These are phyloP conservation scores for Drosophila trichaetosa DNA, from an alignment of 2,888 invertebrate species.

Conservation along the genomic window DNA sequence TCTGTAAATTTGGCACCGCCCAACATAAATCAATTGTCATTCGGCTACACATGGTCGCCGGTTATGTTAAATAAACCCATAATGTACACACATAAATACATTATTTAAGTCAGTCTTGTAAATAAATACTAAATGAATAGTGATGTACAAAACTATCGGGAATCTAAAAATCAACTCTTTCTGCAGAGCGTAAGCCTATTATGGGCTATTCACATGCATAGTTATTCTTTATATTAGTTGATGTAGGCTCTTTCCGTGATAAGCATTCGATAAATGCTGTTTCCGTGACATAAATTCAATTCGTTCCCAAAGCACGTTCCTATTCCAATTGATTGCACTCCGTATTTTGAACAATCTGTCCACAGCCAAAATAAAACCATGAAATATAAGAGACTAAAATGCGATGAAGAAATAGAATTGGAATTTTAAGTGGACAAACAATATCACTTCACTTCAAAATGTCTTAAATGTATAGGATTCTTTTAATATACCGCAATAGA, in stretches of 20 bases:
- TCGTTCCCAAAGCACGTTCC: background rate
- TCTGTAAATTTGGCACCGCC: background rate
- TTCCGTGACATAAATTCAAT: background rate
- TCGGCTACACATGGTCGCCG: constrained; percentile 7
- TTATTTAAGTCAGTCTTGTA: background rate
- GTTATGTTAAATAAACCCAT: background rate
- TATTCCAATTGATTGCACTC: background rate
- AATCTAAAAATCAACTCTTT: background rate
- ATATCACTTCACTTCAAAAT: background rate
- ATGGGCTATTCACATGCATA: background rate
- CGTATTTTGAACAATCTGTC: background rate
- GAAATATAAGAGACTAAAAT: background rate
- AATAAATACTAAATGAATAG: background rate
- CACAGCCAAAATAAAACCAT: background rate
- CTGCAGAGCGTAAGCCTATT: background rate
- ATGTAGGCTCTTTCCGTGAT: background rate
- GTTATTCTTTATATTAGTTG: background rate
- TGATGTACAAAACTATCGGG: background rate
- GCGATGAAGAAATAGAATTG: background rate
- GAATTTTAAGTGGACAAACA: background rate
- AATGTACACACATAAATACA: background rate
- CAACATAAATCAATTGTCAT: background rate
- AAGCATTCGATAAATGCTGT: background rate
- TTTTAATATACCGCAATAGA: background rate
- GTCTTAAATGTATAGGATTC: too few species aligned